Conservation (phyloP, 2,113 vertebrate genomes). For the Zeus faber region DNA sequence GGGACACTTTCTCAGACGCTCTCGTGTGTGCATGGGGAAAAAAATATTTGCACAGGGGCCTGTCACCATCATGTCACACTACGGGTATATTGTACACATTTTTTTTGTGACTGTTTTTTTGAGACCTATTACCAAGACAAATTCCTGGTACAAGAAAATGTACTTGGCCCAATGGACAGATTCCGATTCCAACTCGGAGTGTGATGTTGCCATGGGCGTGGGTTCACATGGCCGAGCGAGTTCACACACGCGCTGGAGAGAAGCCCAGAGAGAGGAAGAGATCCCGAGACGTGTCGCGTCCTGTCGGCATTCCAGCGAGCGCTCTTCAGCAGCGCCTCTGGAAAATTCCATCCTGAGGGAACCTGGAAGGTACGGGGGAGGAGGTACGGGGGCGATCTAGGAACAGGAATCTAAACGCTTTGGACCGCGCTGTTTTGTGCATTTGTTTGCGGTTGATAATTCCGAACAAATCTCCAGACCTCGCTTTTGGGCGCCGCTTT, state of each 20-base stretch:
- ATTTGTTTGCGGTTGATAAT: no score
- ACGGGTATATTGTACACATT: neutral
- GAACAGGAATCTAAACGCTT: constrained; percentile 9
- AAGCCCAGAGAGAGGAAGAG: constrained; percentile 19
- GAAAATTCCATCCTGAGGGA: constrained; percentile 63
- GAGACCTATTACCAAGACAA: no score
- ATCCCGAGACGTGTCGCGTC: constrained; percentile 54
- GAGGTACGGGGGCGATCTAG: neutral
- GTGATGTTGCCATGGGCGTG: neutral
- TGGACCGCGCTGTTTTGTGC: no score
- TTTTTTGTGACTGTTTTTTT: constrained; percentile 1
- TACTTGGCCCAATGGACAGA: no score
- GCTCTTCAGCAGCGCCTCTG: constrained; percentile 40
- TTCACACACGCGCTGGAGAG: constrained; percentile 28
- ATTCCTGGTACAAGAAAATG: no score
- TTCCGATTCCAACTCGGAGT: no score
- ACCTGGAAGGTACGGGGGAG: neutral
- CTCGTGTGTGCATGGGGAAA: no score
- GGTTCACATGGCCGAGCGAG: constrained; percentile 12
- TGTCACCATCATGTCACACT: neutral
- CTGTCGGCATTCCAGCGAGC: constrained; percentile 68
- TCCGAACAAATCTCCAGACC: no score
- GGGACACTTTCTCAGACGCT: no score
- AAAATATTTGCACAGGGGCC: no score
- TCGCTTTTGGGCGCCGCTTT: no score